phyloP scores from a whole-genome alignment of 2,888 invertebrate genomes.

The Aethes cnicana region DNA sequence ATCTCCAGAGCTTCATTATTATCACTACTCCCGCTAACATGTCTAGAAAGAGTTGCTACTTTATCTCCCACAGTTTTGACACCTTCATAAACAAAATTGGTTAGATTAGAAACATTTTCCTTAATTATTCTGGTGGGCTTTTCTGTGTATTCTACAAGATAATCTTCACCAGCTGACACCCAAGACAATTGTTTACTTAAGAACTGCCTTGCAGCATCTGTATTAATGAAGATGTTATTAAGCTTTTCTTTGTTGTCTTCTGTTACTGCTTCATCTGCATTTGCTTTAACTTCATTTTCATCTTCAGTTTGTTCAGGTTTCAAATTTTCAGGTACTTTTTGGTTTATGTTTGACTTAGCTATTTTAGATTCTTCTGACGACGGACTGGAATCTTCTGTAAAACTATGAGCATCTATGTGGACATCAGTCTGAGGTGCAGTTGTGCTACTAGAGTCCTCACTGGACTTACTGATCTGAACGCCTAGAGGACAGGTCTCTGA shows the following conservation, averaged over 20 bases:
- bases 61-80: slow-evolving; percentile 89
- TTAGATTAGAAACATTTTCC: slow-evolving; percentile 88
- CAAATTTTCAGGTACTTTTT: slow-evolving; percentile 49
- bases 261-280: slow-evolving; percentile 52
- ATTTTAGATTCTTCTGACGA: slow-evolving; percentile 81
- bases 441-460: slow-evolving; percentile 84
- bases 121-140: slow-evolving; percentile 86
- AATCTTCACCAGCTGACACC: slow-evolving; percentile 87
- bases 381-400: slow-evolving; percentile 82
- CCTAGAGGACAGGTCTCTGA: slow-evolving; percentile 86
- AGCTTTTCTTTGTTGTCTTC: slow-evolving; percentile 67
- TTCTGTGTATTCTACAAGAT: slow-evolving; percentile 85
- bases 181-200: slow-evolving; percentile 88
- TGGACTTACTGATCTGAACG: slow-evolving; percentile 82
- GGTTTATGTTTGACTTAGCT: slow-evolving; percentile 66
- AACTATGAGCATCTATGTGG: slow-evolving; percentile 78
- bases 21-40: slow-evolving; percentile 88
- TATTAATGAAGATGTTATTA: slow-evolving; percentile 89
- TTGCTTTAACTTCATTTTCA: slow-evolving; percentile 52
- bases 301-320: slow-evolving; percentile 50
- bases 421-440: slow-evolving; percentile 82
- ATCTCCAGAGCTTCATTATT: slow-evolving; percentile 82
- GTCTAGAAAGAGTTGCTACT: slow-evolving; percentile 87
- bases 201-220: slow-evolving; percentile 89
- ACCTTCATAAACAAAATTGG: slow-evolving; percentile 88